phyloP scores from a whole-genome alignment of 1,140 invertebrate genomes.

The Heliconius melpomene region DNA sequence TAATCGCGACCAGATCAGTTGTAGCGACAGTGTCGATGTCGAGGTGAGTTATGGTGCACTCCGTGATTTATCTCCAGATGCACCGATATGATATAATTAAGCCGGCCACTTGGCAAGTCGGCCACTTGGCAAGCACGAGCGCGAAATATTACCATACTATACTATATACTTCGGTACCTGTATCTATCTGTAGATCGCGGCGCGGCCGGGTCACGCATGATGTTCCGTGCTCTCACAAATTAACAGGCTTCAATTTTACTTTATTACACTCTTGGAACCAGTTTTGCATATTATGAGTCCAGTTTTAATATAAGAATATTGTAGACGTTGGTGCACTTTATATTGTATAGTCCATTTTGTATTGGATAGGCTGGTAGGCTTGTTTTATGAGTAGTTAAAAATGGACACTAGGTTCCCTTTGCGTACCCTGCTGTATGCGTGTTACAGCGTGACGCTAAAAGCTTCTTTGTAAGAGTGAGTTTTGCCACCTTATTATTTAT shows the following conservation, averaged over 20 bases:
- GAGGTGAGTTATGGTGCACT: conserved; percentile 25
- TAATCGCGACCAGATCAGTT: conserved; percentile 18
- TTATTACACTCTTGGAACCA: conserved; percentile 9
- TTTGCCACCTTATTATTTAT: too few relatives aligned
- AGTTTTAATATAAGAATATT: neutral
- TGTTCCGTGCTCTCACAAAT: conserved; percentile 6
- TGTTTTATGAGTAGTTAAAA: too few relatives aligned
- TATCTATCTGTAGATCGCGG: conserved; percentile 26
- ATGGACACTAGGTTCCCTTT: too few relatives aligned
- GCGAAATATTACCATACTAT: conserved; percentile 68
- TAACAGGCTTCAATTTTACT: conserved; percentile 19
- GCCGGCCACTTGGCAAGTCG: conserved; percentile 40
- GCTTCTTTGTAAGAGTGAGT: too few relatives aligned
- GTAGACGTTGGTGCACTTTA: neutral
- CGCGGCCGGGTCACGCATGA: conserved; percentile 14
- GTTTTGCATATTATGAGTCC: neutral
- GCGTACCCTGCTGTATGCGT: too few relatives aligned
- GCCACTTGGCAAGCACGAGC: conserved; percentile 51
- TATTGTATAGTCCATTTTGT: neutral
- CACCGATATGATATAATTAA: conserved; percentile 65
- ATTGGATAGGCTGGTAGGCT: too few relatives aligned
- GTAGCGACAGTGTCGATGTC: conserved; percentile 26
- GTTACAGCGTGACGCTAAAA: too few relatives aligned
- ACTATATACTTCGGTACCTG: conserved; percentile 40
- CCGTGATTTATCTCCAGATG: conserved; percentile 49